Evolutionary conservation across 2,888 invertebrate species (phyloP).

Genomic region (Drosophila buzzatii): DNA sequence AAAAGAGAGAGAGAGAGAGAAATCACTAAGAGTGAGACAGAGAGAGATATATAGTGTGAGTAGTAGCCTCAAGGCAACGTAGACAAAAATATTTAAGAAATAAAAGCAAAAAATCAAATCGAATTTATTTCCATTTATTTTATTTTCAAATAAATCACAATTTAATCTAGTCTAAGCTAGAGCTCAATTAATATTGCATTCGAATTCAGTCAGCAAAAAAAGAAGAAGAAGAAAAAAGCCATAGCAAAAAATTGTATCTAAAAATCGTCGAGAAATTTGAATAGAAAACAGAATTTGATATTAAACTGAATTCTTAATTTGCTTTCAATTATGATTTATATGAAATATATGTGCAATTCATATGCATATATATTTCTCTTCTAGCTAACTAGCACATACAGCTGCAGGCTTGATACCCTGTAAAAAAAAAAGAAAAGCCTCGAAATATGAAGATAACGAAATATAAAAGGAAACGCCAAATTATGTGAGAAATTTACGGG

Average conservation of each 20-base stretch:
- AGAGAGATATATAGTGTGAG: not conserved
- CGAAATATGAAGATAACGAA: constrained; percentile 32
- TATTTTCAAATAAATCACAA: not conserved
- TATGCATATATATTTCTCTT: not conserved
- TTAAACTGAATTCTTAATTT: constrained; percentile 3
- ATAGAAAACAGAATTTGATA: constrained; percentile 8
- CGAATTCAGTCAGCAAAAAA: not conserved
- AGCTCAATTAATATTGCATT: constrained; percentile 7
- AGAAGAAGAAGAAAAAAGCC: not conserved
- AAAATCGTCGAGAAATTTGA: not conserved
- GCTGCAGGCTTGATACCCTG: constrained; percentile 3
- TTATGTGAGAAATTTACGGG: constrained; percentile 62
- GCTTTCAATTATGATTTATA: constrained; percentile 1
- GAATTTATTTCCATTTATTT: not conserved
- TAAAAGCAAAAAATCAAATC: not conserved
- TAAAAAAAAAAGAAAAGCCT: constrained; percentile 19
- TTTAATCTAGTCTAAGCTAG: not conserved
- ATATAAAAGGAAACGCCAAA: constrained; percentile 52
- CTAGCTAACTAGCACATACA: too few relatives aligned
- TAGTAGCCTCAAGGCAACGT: not conserved
- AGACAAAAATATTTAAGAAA: not conserved
- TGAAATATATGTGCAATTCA: not conserved
- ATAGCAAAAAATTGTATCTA: not conserved
- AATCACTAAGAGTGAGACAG: not conserved
- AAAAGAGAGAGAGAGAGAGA: not conserved